These are phyloP conservation scores for Paracyprichromis sp. DNA, from an alignment of 2,113 vertebrate species.

Conservation along the genomic window DNA sequence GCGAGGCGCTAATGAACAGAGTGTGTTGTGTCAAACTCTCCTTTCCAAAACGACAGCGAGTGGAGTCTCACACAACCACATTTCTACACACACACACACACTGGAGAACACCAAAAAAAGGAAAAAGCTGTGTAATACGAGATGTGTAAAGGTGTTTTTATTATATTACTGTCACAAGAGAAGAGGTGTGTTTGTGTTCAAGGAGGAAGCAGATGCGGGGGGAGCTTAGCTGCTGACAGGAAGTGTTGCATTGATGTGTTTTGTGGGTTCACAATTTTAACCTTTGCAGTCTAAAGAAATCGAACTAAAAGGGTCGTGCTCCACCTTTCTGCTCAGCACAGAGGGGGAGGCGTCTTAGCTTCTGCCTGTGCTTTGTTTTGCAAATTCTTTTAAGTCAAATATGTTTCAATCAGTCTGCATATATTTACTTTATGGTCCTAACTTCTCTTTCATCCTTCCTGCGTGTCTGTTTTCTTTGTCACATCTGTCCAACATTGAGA, in stretches of 20 bases:
- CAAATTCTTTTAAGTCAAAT: background rate
- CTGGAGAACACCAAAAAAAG: background rate
- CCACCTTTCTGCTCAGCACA: background rate
- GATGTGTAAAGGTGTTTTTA: background rate
- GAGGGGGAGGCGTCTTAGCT: background rate
- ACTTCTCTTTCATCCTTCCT: background rate
- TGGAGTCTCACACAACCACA: background rate
- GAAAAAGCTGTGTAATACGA: background rate
- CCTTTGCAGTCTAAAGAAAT: background rate
- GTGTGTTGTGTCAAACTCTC: slow-evolving; percentile 26
- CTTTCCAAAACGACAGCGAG: background rate
- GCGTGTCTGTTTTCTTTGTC: background rate
- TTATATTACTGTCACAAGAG: background rate
- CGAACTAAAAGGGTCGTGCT: background rate
- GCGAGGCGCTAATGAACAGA: slow-evolving; percentile 12
- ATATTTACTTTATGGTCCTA: background rate
- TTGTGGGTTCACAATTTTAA: background rate
- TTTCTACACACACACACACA: background rate
- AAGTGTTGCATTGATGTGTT: background rate
- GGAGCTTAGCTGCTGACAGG: background rate
- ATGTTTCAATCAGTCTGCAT: background rate
- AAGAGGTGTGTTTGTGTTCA: background rate
- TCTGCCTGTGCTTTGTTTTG: background rate
- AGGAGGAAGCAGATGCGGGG: background rate
- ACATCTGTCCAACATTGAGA: background rate